A percentile compares a stretch with the other conserved stretches of the same genome.
phyloP scores from a whole-genome alignment of 2,113 vertebrate species.

The Morone chrysops region DNA sequence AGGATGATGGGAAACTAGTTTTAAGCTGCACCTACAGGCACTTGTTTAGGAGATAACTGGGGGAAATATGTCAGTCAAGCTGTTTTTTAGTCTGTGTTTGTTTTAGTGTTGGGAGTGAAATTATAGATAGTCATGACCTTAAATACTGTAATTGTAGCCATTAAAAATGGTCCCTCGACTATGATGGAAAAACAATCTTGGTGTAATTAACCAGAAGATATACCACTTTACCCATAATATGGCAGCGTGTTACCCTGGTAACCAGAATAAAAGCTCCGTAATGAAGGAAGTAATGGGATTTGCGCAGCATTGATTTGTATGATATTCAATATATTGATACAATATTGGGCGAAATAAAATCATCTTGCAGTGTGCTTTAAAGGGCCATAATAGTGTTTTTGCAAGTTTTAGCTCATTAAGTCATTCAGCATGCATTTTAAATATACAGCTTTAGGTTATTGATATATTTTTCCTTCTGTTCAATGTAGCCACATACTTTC shows the following conservation, averaged over 20 bases:
- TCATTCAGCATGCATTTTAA: not conserved
- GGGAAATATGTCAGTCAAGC: not conserved
- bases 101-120: not conserved
- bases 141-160: conserved; percentile 1
- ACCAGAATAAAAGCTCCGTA: not conserved
- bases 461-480: too few relatives aligned
- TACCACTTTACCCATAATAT: not conserved
- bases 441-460: not conserved
- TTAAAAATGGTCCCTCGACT: not conserved
- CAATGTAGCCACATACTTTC: not conserved
- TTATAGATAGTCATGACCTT: not conserved
- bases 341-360: not conserved
- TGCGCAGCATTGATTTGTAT: not conserved
- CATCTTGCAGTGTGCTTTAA: not conserved
- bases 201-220: not conserved
- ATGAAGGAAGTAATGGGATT: not conserved
- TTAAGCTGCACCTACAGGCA: conserved; percentile 6
- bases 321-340: not conserved
- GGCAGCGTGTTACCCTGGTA: not conserved
- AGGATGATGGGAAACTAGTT: not conserved
- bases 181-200: conserved; percentile 8
- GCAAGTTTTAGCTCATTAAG: not conserved
- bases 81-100: not conserved
- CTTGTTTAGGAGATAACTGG: conserved; percentile 13
- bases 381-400: too few relatives aligned